Percentiles rank a stretch among this genome's conserved stretches.
These are phyloP conservation scores for Syngnathus acus DNA, from an alignment of 2,797 vertebrate genomes.

Conservation along the genomic window DNA sequence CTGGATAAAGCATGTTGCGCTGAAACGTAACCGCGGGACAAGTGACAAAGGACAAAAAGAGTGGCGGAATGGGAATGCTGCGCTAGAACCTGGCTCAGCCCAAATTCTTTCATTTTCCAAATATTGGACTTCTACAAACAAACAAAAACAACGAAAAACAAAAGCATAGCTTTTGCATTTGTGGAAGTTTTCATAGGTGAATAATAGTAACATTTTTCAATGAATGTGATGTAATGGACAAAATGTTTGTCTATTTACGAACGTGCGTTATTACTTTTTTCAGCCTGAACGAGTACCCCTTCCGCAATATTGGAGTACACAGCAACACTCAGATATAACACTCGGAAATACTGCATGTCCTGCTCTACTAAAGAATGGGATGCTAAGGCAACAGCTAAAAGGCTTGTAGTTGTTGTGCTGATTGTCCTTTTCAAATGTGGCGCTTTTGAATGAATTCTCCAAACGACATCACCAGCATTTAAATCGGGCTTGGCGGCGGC, in stretches of 20 bases:
- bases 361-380: not conserved
- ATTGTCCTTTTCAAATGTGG: slow-evolving; percentile 2
- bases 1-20: not conserved
- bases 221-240: too few species aligned
- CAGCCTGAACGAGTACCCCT: not conserved
- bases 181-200: too few species aligned
- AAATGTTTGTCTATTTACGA: too few species aligned
- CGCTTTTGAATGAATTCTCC: not conserved
- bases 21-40: not conserved
- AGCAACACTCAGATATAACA: not conserved
- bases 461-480: not conserved
- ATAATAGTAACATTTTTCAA: too few species aligned
- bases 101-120: too few species aligned
- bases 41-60: not conserved
- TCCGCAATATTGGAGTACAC: not conserved
- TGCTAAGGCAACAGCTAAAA: not conserved
- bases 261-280: too few species aligned
- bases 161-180: too few species aligned
- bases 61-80: not conserved
- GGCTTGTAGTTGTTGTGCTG: not conserved
- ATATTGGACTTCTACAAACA: too few species aligned
- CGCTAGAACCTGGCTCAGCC: too few species aligned
- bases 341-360: too few species aligned
- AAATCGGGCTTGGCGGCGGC: not conserved
- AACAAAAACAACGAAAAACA: too few species aligned